These are phyloP conservation scores for Hemicentrotus pulcherrimus DNA, from an alignment of 35 echinoderm and acorn worm species.

Conservation along the genomic window DNA sequence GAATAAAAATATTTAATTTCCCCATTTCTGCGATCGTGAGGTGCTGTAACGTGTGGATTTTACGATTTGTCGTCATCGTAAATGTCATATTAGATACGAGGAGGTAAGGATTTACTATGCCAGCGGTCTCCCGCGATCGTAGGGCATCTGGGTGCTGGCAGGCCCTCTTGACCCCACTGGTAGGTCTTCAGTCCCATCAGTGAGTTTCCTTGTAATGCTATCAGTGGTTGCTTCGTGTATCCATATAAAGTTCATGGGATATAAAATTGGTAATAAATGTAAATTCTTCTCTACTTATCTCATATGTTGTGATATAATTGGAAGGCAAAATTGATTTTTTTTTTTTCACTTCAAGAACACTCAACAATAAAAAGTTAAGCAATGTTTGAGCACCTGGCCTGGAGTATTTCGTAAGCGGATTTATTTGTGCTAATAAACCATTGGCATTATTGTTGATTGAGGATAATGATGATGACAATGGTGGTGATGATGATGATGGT, in stretches of 20 bases:
- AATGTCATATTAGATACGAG: conserved; percentile 41
- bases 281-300: not conserved
- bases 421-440: no score
- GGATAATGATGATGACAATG: no score
- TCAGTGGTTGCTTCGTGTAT: not conserved
- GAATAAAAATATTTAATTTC: conserved; percentile 24
- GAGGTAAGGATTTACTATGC: conserved; percentile 34
- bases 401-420: no score
- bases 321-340: not conserved
- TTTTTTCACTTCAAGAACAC: no score
- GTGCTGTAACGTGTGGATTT: conserved; percentile 34
- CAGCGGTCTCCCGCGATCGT: not conserved
- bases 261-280: not conserved
- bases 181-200: not conserved
- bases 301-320: not conserved
- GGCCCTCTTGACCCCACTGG: not conserved
- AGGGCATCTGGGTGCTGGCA: not conserved
- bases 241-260: not conserved
- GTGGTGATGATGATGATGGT: no score
- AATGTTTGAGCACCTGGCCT: no score
- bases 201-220: not conserved
- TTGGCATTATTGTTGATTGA: no score
- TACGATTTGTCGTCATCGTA: conserved; percentile 48
- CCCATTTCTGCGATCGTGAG: not conserved
- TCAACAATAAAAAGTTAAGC: no score